Conservation (phyloP, 2,113 vertebrate genomes). For the Eclectus roratus region DNA sequence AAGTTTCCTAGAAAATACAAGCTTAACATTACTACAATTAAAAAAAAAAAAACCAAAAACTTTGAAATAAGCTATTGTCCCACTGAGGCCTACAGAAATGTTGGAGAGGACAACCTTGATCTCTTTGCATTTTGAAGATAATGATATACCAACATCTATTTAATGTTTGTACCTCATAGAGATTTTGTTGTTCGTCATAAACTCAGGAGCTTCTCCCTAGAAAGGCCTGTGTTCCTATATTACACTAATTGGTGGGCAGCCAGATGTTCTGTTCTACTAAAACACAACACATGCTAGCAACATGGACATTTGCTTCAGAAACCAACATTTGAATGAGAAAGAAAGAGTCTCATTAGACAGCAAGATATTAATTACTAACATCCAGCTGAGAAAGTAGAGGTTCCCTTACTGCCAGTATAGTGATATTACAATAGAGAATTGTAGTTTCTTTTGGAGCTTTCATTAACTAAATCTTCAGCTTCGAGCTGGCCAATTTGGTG, state of each 20-base stretch:
- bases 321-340: constrained; percentile 10
- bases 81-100: background rate
- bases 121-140: background rate
- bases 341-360: constrained; percentile 32
- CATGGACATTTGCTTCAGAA: constrained; percentile 1
- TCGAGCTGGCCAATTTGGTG: background rate
- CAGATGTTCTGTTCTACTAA: background rate
- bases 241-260: constrained; percentile 14
- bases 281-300: background rate
- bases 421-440: background rate
- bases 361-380: constrained; percentile 48
- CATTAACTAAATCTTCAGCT: background rate
- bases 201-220: background rate
- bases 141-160: background rate
- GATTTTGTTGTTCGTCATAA: background rate
- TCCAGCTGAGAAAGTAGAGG: constrained; percentile 9
- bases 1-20: background rate
- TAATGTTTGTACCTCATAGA: background rate
- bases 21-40: background rate
- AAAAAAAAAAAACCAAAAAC: background rate
- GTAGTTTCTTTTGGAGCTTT: background rate
- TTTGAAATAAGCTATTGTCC: background rate
- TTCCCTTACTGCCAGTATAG: background rate
- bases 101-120: background rate
- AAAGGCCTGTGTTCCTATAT: background rate